Percentiles rank a stretch among this genome's conserved stretches.
Evolutionary conservation across 2,113 vertebrate species (phyloP).

Genomic region (Rhabdornis inornatus): DNA sequence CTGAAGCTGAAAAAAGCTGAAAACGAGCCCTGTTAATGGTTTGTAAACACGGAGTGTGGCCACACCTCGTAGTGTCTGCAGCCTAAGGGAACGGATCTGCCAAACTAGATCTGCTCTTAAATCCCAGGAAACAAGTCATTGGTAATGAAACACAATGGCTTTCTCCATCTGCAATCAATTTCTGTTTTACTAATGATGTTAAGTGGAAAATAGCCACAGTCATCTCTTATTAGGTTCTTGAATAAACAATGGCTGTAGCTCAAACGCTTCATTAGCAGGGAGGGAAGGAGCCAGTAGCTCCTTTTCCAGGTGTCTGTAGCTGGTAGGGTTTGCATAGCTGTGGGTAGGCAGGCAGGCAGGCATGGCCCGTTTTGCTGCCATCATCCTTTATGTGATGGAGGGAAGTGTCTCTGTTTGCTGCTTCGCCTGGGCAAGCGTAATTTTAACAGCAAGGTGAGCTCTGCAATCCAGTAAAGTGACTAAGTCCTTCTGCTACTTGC

Average conservation of each 20-base stretch:
- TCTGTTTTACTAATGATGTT: neutral
- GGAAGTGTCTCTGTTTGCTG: neutral
- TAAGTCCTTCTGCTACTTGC: neutral
- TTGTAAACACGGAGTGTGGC: neutral
- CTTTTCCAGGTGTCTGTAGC: neutral
- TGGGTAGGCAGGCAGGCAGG: neutral
- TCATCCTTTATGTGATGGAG: neutral
- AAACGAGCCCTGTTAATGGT: neutral
- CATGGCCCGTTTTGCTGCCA: fast-evolving
- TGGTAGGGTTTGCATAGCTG: neutral
- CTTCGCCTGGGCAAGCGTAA: fast-evolving
- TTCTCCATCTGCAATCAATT: neutral
- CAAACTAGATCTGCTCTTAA: neutral
- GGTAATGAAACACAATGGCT: neutral
- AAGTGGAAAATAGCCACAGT: neutral
- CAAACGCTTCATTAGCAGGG: neutral
- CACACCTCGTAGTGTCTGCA: neutral
- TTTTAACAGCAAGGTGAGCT: neutral
- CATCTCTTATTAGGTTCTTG: neutral
- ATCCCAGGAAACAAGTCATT: neutral
- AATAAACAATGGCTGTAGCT: neutral
- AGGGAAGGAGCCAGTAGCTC: neutral
- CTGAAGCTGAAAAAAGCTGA: neutral
- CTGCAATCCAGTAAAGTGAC: neutral
- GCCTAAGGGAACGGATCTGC: neutral